phyloP scores from a whole-genome alignment of 2,797 vertebrate genomes.

The Perodicticus potto region DNA sequence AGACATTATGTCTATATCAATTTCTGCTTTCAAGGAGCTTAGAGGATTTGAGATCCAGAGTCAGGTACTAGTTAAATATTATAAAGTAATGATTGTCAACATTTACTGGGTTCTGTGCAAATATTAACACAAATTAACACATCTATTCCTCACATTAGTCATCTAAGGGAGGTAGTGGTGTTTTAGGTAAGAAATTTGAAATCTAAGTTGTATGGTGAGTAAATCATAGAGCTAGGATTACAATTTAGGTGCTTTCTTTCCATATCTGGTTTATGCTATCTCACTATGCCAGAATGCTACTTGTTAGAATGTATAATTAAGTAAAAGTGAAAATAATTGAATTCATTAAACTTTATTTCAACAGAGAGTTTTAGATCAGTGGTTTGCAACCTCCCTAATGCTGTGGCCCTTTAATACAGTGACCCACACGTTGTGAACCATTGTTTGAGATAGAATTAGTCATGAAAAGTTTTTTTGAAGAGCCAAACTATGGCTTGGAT shows the following conservation, averaged over 20 bases:
- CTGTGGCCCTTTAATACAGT: too few species aligned
- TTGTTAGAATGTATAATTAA: neutral
- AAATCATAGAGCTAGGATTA: neutral
- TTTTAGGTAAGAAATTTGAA: constrained; percentile 12
- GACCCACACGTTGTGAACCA: too few species aligned
- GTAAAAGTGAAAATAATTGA: neutral
- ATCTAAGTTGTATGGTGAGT: neutral
- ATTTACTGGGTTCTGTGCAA: neutral
- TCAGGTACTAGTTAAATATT: neutral
- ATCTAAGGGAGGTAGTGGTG: neutral
- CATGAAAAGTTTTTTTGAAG: neutral
- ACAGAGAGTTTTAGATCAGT: neutral
- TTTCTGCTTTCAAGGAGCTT: neutral
- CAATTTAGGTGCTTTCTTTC: neutral
- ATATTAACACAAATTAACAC: neutral
- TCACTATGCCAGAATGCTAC: neutral
- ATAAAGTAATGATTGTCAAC: constrained; percentile 4
- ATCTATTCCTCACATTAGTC: neutral
- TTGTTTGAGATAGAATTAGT: neutral
- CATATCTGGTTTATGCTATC: neutral
- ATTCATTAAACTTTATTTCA: neutral
- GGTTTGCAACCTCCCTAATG: too few species aligned
- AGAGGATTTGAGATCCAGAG: neutral
- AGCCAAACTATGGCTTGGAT: neutral
- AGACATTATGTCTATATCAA: neutral